Conservation (phyloP, 2,113 vertebrate species). For the Eublepharis macularius region DNA sequence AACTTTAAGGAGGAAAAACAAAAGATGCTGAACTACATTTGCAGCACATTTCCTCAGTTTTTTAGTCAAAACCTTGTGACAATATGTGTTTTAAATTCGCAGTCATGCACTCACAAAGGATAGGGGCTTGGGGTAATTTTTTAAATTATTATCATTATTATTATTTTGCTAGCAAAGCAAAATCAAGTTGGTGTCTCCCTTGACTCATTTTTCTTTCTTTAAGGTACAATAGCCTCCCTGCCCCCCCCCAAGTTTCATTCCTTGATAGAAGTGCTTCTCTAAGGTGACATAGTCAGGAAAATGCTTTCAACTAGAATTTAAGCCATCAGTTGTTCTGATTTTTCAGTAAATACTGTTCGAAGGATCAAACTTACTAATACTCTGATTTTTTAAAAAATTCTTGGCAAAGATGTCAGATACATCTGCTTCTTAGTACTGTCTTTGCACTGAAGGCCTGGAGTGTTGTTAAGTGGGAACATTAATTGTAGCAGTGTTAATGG, state of each 20-base stretch:
- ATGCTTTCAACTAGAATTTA: conserved; percentile 59
- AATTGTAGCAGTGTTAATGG: conserved; percentile 34
- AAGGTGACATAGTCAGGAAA: conserved; percentile 62
- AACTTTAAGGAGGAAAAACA: conserved; percentile 77
- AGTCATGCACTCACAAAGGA: conserved; percentile 70
- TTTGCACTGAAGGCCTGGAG: conserved; percentile 65
- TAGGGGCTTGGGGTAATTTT: conserved; percentile 49
- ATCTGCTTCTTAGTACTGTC: conserved; percentile 73
- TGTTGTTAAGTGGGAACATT: conserved; percentile 34
- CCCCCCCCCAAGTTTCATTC: conserved; percentile 60
- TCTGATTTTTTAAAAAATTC: conserved; percentile 77
- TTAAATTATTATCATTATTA: background rate
- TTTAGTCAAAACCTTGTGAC: conserved; percentile 81
- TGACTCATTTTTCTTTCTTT: conserved; percentile 1
- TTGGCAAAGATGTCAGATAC: conserved; percentile 68
- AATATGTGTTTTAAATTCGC: conserved; percentile 77
- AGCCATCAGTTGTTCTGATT: conserved; percentile 70
- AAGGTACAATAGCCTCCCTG: conserved; percentile 68
- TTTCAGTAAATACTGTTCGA: conserved; percentile 67
- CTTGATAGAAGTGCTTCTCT: conserved; percentile 60
- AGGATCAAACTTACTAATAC: conserved; percentile 77
- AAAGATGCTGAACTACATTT: conserved; percentile 80
- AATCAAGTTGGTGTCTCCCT: conserved; percentile 60
- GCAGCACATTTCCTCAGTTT: conserved; percentile 79
- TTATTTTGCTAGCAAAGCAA: conserved; percentile 67